These are phyloP conservation scores for Carcina quercana DNA, from an alignment of 2,888 invertebrate species.

Conservation along the genomic window DNA sequence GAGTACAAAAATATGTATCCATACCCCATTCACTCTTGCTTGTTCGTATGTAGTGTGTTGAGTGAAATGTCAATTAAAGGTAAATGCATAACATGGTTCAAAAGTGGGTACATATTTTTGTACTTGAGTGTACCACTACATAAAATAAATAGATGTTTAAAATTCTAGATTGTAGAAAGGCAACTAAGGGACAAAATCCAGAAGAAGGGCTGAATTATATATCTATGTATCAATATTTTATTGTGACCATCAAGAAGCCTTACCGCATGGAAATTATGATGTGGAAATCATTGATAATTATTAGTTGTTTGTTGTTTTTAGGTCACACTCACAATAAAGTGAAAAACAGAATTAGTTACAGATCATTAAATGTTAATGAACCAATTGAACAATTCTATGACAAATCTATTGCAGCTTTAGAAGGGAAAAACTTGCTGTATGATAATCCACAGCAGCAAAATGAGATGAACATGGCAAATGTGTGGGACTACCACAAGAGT, in stretches of 20 bases:
- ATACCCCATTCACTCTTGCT: no score
- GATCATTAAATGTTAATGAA: conserved; percentile 43
- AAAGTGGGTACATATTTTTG: no score
- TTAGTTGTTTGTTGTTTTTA: conserved; percentile 28
- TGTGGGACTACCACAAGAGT: conserved; percentile 46
- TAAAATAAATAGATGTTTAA: no score
- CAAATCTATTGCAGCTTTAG: conserved; percentile 57
- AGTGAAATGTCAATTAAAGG: no score
- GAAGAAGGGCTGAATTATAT: not conserved
- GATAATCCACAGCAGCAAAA: conserved; percentile 34
- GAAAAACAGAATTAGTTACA: conserved; percentile 42
- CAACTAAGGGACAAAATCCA: no score
- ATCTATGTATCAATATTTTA: not conserved
- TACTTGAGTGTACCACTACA: no score
- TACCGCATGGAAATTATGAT: not conserved
- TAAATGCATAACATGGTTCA: no score
- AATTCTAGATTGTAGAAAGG: no score
- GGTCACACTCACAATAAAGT: conserved; percentile 35
- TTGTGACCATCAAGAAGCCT: not conserved
- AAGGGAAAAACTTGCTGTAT: conserved; percentile 52
- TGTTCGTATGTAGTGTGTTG: no score
- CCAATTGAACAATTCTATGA: conserved; percentile 58
- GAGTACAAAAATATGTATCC: no score
- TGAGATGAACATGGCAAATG: conserved; percentile 38
- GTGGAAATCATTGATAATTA: not conserved